Percentiles rank a stretch among this genome's conserved stretches.
phyloP scores from a whole-genome alignment of 2,797 vertebrate species.

The Malacoctenus gilli region DNA sequence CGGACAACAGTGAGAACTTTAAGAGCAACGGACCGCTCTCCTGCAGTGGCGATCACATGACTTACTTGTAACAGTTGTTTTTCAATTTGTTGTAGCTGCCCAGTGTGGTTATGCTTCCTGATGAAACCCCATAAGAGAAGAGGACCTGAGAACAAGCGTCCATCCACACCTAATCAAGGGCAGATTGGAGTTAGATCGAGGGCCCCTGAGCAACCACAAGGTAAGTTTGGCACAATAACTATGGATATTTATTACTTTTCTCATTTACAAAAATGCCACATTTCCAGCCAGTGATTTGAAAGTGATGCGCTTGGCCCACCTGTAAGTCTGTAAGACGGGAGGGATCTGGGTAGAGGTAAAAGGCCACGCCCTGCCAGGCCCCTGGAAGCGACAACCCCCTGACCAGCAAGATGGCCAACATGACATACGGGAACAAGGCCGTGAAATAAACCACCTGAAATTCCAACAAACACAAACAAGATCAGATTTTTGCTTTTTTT shows the following conservation, averaged over 20 bases:
- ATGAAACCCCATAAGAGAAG: conserved; percentile 67
- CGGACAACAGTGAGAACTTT: background rate
- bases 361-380: conserved; percentile 67
- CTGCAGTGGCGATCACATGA: background rate
- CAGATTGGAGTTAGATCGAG: too few relatives aligned
- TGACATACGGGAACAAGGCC: conserved; percentile 70
- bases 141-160: conserved; percentile 72
- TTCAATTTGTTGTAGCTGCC: conserved; percentile 71
- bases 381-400: conserved; percentile 74
- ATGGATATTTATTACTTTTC: too few relatives aligned
- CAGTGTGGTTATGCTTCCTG: conserved; percentile 58
- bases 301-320: too few relatives aligned
- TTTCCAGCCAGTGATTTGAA: too few relatives aligned
- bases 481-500: too few relatives aligned
- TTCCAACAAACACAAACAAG: conserved; percentile 1
- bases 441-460: conserved; percentile 73
- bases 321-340: conserved; percentile 61
- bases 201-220: too few relatives aligned
- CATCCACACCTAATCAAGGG: conserved; percentile 75
- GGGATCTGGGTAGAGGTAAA: conserved; percentile 70
- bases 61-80: conserved; percentile 72
- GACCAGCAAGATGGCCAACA: conserved; percentile 65
- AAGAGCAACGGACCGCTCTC: too few relatives aligned
- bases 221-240: too few relatives aligned
- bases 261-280: too few relatives aligned